A percentile compares a stretch with the other conserved stretches of the same genome.
These are phyloP conservation scores for Nineta flava DNA, from an alignment of 2,888 invertebrate genomes.

Conservation along the genomic window DNA sequence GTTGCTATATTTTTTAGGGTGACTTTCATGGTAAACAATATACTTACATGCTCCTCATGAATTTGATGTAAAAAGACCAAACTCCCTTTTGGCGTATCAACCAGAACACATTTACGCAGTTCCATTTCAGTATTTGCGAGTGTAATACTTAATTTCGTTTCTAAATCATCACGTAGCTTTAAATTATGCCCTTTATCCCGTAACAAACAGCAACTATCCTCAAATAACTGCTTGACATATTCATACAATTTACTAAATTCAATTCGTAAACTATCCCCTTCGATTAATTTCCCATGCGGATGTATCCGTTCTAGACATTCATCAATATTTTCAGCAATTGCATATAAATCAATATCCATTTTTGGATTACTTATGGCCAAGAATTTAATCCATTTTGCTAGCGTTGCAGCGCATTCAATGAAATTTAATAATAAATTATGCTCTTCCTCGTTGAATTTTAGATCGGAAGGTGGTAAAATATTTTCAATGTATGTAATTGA, in stretches of 20 bases:
- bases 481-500: constrained; percentile 10
- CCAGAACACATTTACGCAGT: constrained; percentile 48
- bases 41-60: constrained; percentile 32
- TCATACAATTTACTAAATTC: constrained; percentile 62
- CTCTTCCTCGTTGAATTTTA: constrained; percentile 44
- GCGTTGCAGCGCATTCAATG: constrained; percentile 66
- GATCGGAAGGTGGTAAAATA: constrained; percentile 19
- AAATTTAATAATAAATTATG: constrained; percentile 54
- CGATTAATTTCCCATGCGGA: constrained; percentile 65
- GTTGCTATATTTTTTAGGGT: too few species aligned
- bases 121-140: constrained; percentile 56
- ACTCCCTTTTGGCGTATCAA: constrained; percentile 34
- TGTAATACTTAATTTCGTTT: constrained; percentile 47
- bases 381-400: constrained; percentile 69
- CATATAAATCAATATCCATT: constrained; percentile 57
- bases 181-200: constrained; percentile 50
- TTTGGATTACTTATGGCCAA: constrained; percentile 49
- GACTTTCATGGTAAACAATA: too few species aligned
- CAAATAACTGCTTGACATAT: constrained; percentile 46
- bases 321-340: constrained; percentile 56
- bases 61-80: constrained; percentile 39
- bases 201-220: constrained; percentile 53
- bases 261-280: constrained; percentile 38
- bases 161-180: constrained; percentile 47
- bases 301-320: constrained; percentile 55